Evolutionary conservation across 1,140 invertebrate genomes (phyloP).

Genomic region (Chrysomallon squamiferum): DNA sequence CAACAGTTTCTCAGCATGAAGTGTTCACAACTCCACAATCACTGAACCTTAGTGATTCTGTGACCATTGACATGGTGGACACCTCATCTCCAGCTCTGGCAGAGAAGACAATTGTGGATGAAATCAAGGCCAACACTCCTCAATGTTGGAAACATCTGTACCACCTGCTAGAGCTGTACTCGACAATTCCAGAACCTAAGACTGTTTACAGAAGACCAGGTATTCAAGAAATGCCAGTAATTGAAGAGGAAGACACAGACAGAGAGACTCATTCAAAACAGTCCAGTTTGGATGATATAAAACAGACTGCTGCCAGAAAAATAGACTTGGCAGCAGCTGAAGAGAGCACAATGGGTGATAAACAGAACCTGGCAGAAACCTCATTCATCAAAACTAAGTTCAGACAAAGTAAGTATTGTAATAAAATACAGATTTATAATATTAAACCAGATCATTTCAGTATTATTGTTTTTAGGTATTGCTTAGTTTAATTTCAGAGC

Average conservation of each 20-base stretch:
- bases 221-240: slow-evolving; percentile 33
- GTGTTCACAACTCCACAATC: slow-evolving; percentile 52
- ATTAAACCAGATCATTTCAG: too few species aligned
- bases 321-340: slow-evolving; percentile 14
- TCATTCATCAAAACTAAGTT: slow-evolving; percentile 54
- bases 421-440: too few species aligned
- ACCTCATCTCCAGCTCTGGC: slow-evolving; percentile 57
- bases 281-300: not conserved
- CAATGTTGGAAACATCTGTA: slow-evolving; percentile 95
- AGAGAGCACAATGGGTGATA: slow-evolving; percentile 27
- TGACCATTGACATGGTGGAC: slow-evolving; percentile 61
- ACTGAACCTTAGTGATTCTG: slow-evolving; percentile 59
- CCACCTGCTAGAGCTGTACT: slow-evolving; percentile 89
- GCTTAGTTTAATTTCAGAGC: too few species aligned
- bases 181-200: slow-evolving; percentile 92
- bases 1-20: slow-evolving; percentile 24
- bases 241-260: slow-evolving; percentile 35
- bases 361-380: slow-evolving; percentile 35
- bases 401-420: slow-evolving; percentile 52
- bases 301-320: not conserved
- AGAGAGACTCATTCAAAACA: slow-evolving; percentile 14
- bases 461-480: too few species aligned
- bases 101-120: slow-evolving; percentile 63
- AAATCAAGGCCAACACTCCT: slow-evolving; percentile 69
- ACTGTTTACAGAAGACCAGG: slow-evolving; percentile 74